Base-by-base conservation (phyloP, 1,140 invertebrate genomes). In the Plutomurus gul region DNA sequence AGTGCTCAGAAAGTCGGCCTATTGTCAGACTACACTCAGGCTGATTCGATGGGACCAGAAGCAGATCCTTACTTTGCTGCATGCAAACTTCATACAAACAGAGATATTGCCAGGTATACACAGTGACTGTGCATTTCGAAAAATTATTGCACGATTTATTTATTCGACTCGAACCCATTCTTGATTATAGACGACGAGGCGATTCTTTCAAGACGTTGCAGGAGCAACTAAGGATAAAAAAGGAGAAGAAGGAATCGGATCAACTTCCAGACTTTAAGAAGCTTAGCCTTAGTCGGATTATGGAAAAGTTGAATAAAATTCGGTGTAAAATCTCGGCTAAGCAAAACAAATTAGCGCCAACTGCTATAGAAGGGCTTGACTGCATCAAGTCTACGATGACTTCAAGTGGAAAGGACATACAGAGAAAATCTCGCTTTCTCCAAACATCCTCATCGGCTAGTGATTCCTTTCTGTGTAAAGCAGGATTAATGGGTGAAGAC, bases 11-110 rank as follows among this genome's bases (percentile, higher is more conserved):
- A 93, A 46, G 94, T 96, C 85, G 97, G 97, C 1, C 88, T 98
- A 43, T 86, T 99, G 11, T 95, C 95, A 0, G 96, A 98, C 88
- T 95, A 95, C 0, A 94, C 96, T 84, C 96, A 97, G 85, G 93
- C 92, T 16, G 95, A 97, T 84, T 49, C 39, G 51, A 20, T 8
- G 37, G 39, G 36, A 20, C 27, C 46, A 8, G 95, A 97, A 84
- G 96, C 96, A 0, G 96, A 99, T 89, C 96, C 96, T 0, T 98
- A 97, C 86, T 98, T 96, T 87, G 96, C 96, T 0, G 96, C 98
- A 85, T 99, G 97, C 85, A 95, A 95, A 87, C 88, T 96, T 27
- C 94, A 96, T 87, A 95, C 94, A 0, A 94, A 96, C 84, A 95
- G 94, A 70, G 83, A 85, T 60, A 82, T 83, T 16, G 84, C 85